A percentile compares a stretch with the other conserved stretches of the same genome.
Evolutionary conservation across 1,140 invertebrate genomes (phyloP).

Genomic region (Littorina saxatilis): DNA sequence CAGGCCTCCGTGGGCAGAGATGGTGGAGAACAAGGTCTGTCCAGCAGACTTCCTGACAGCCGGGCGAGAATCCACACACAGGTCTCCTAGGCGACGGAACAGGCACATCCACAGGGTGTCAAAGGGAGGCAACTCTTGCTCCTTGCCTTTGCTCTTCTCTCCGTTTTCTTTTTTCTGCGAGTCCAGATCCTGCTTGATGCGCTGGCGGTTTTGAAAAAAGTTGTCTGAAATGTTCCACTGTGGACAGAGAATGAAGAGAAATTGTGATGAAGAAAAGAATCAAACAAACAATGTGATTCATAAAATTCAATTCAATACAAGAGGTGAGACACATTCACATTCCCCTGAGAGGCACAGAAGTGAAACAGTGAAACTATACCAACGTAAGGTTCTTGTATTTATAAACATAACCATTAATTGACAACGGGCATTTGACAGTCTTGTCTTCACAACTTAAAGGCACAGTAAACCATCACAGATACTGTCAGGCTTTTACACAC

Average conservation of each 20-base stretch:
- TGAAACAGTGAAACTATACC: too few relatives aligned
- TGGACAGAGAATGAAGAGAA: too few relatives aligned
- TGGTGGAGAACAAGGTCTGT: constrained; percentile 98
- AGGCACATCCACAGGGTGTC: constrained; percentile 97
- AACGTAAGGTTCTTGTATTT: too few relatives aligned
- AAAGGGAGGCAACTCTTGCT: constrained; percentile 82
- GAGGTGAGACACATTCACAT: background rate
- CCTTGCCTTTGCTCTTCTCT: constrained; percentile 30
- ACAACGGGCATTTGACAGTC: too few relatives aligned
- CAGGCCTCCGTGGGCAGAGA: constrained; percentile 94
- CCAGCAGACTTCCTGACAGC: constrained; percentile 98
- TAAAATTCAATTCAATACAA: too few relatives aligned
- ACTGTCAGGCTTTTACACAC: too few relatives aligned
- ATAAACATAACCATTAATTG: too few relatives aligned
- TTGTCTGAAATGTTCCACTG: constrained; percentile 99
- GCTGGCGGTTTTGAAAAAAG: constrained; percentile 95
- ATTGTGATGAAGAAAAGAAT: background rate
- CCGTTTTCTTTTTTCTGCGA: constrained; percentile 30
- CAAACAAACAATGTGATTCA: too few relatives aligned
- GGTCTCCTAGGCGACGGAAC: constrained; percentile 90
- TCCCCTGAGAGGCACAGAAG: background rate
- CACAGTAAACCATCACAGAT: too few relatives aligned
- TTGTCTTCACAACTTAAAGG: too few relatives aligned
- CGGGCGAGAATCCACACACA: constrained; percentile 96
- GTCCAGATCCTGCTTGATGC: constrained; percentile 78